These are phyloP conservation scores for Dasysyrphus albostriatus DNA, from an alignment of 2,888 invertebrate species.

Conservation along the genomic window DNA sequence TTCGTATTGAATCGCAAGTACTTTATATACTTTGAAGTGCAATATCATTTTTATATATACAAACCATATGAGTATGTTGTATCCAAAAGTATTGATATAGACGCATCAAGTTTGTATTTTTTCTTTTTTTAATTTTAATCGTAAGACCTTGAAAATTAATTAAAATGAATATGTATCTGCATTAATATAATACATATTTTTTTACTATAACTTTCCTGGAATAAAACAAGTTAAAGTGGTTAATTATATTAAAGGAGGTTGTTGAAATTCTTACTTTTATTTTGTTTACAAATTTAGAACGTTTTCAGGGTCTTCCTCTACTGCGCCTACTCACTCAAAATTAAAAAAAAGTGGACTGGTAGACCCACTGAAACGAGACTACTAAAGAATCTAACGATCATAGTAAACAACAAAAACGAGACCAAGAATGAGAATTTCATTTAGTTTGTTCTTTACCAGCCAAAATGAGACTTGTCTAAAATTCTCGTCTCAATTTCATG, in stretches of 20 bases:
- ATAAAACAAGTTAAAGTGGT: background rate
- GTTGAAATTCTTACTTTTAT: background rate
- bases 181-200: background rate
- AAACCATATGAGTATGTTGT: background rate
- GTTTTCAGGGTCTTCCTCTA: background rate
- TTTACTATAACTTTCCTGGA: background rate
- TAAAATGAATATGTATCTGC: background rate
- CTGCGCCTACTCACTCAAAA: too few species aligned
- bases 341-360: too few species aligned
- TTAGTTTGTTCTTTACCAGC: too few species aligned
- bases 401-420: too few species aligned
- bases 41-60: background rate
- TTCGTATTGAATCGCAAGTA: conserved; percentile 1
- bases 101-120: background rate
- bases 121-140: background rate
- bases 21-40: conserved; percentile 19
- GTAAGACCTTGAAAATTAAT: background rate
- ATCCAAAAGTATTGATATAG: conserved; percentile 14
- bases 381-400: too few species aligned
- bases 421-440: too few species aligned
- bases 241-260: background rate
- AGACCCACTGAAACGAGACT: too few species aligned
- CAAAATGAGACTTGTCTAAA: too few species aligned
- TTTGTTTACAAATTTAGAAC: background rate
- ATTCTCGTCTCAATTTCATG: too few species aligned